These are phyloP conservation scores for Glaucopsyche alexis DNA, from an alignment of 2,888 invertebrate species.

Conservation along the genomic window DNA sequence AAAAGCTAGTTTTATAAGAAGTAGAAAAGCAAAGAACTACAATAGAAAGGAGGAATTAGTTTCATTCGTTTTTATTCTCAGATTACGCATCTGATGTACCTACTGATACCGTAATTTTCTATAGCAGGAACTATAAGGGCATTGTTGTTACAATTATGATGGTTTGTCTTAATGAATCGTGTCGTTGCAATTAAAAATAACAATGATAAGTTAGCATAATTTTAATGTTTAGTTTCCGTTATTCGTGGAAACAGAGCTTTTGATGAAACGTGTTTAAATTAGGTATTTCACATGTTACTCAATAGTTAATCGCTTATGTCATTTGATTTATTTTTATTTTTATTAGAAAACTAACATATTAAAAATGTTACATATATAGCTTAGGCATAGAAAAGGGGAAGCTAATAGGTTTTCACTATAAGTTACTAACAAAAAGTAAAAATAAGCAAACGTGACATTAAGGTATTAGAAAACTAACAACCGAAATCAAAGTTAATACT, in stretches of 20 bases:
- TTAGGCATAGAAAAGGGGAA: no score
- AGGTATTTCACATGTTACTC: background rate
- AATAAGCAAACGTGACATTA: no score
- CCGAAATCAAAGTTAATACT: no score
- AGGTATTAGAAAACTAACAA: no score
- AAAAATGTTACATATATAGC: no score
- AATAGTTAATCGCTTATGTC: background rate
- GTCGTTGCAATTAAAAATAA: conserved; percentile 6
- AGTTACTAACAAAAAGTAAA: no score
- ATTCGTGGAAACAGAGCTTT: background rate
- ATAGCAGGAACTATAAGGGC: conserved; percentile 18
- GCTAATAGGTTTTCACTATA: no score
- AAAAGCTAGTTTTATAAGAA: background rate
- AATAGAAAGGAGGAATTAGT: conserved; percentile 13
- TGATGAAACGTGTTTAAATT: background rate
- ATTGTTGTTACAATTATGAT: conserved; percentile 10
- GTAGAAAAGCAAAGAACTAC: background rate
- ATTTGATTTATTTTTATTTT: background rate
- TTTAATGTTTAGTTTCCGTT: background rate
- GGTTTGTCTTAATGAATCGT: conserved; percentile 7
- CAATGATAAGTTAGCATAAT: conserved; percentile 18
- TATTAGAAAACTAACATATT: no score
- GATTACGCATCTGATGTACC: conserved; percentile 2
- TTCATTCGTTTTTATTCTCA: background rate
- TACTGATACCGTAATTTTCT: conserved; percentile 3